Evolutionary conservation across 2,113 vertebrate genomes (phyloP), one percentile per base, ranked within the genome.

Genomic region (Cichladusa arquata): DNA sequence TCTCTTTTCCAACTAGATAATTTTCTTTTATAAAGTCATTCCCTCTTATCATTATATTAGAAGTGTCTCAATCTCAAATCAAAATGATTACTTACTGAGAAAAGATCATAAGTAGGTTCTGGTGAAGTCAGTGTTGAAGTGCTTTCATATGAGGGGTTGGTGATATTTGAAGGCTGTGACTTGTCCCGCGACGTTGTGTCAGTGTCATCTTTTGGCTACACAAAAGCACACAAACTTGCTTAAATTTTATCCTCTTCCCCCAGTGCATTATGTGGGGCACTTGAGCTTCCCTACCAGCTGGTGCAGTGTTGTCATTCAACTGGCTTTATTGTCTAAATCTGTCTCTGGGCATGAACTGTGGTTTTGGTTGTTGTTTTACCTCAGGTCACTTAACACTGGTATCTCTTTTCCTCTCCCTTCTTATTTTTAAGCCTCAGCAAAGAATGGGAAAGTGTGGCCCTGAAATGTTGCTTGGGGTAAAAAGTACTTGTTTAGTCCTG

Each of bases 141-240:
- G n/a, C 73, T 97, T 86, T 98, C 97, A 2, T 98, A 98, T 33
- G 96, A 87, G 33, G 98, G 98, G 76, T 98, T 98, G 6, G 95
- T 85, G 92, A 98, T 95, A 16, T 95, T 98, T 94, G 97, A 91
- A 19, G 96, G 91, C 45, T 38, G 95, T 44, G 96, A 38, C 40
- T 96, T 97, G 77, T 97, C 96, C 28, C 97, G 82, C 19, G 95
- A 65, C 11, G 90, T 88, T 19, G 90, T 87, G 0, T 95, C 71
- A 19, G 94, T 83, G 26, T 98, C 98, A 57, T 97, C 97, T 80
- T 97, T 97, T 11, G 97, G 94, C 98, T 98, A 83, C 60, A 79
- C 10, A 80, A 84, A 95, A 94, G 24, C 53, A 96, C 56, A 93
- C 4, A 95, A 81, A 70, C 25, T 24, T 66, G 12, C 25, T 94